These are phyloP conservation scores for Papilio machaon DNA, from an alignment of 1,140 invertebrate genomes.

Conservation along the genomic window DNA sequence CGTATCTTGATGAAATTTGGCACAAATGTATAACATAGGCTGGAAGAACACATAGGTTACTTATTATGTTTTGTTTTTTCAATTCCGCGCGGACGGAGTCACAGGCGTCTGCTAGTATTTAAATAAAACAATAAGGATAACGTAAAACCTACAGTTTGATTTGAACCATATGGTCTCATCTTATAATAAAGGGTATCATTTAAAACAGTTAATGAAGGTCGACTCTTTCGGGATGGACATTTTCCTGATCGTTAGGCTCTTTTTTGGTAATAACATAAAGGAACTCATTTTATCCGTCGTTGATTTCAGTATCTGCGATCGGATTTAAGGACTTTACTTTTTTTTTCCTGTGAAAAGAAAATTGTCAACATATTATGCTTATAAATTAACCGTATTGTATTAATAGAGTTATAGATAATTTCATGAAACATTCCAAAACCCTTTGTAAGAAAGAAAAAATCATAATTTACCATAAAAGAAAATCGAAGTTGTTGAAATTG, in stretches of 20 bases:
- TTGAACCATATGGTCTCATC: not conserved
- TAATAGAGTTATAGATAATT: not conserved
- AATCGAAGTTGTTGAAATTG: no score
- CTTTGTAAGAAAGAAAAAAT: not conserved
- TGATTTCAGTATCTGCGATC: conserved; percentile 19
- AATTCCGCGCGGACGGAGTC: no score
- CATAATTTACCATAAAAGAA: no score
- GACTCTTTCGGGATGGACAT: conserved; percentile 15
- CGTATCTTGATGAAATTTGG: no score
- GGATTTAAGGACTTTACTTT: not conserved
- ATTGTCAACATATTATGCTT: not conserved
- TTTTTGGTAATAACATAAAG: conserved; percentile 25
- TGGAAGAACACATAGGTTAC: no score
- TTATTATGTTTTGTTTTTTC: no score
- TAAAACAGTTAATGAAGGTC: conserved; percentile 18
- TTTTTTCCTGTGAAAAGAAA: not conserved
- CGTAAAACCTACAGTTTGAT: not conserved
- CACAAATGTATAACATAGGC: no score
- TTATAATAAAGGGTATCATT: not conserved
- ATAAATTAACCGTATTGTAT: not conserved
- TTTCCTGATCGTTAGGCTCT: conserved; percentile 32
- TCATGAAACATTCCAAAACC: not conserved
- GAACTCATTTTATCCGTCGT: conserved; percentile 36
- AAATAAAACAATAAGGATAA: not conserved
- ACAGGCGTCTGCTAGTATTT: no score